Base-by-base conservation (phyloP, 2,113 vertebrate genomes). In the Perca schrenkii region DNA sequence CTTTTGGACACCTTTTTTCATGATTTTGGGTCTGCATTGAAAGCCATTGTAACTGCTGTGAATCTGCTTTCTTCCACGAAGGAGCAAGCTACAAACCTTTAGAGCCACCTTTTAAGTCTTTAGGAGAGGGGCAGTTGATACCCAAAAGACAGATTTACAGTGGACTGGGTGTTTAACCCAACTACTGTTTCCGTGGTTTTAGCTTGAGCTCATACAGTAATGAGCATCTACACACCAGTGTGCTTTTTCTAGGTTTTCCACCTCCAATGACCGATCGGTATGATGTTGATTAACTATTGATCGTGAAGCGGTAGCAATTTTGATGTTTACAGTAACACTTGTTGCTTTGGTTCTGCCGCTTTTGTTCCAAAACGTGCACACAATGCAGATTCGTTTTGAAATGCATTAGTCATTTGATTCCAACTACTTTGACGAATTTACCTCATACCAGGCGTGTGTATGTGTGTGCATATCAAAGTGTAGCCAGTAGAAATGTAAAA, bases 401-500 rank as follows among this genome's bases (percentile, higher is more conserved):
- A 54, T 17, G 10, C 3, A 22, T 28, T 28, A 22, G 4, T 57
- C 58, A 13, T 82, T 53, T 2, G 2, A 21, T 74, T 65, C 56
- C 7, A 61, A 31, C 40, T 11, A 16, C 8, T 49, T n/a, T 25
- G 54, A 43, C 0, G 2, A 74, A 40, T 58, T 6, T 4, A 40
- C 0, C 64, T 34, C 58, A 58, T 40, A 52, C 62, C 5, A 25
- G 12, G 22, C 2, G 5, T 68, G 5, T 0, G 49, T 57, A 13
- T 2, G 4, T 13, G 47, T 36, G 56, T 46, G 69, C 22, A 43
- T 56, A 21, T 85, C 16, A 68, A 77, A 19, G 16, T 72, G 0
- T 77, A n/a, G 53, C 7, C 61, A 17, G 65, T 15, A 50, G 2
- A 84, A 88, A 82, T 82, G 82, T 74, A 46, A 89, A 83, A 83